Percentiles rank a stretch among this genome's conserved stretches.
phyloP scores from a whole-genome alignment of 2,888 invertebrate genomes.

The Pristionchus arcanus region DNA sequence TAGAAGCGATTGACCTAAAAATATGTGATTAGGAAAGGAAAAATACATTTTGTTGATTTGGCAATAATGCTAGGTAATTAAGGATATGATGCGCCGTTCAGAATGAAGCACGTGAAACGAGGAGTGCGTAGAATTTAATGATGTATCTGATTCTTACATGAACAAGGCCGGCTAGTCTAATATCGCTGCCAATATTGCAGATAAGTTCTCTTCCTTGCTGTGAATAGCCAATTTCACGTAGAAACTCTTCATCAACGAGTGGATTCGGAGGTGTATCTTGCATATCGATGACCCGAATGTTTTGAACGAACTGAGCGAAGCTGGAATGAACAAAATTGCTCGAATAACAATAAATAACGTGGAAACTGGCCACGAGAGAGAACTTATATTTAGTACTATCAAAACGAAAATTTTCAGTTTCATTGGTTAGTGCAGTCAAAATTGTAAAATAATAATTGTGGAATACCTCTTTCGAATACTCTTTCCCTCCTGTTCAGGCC shows the following conservation, averaged over 20 bases:
- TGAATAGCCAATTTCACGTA: neutral
- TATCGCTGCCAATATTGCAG: neutral
- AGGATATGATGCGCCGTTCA: too few species aligned
- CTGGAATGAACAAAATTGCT: neutral
- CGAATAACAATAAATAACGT: too few species aligned
- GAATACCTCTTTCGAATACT: neutral
- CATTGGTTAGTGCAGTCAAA: too few species aligned
- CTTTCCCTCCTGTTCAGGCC: neutral
- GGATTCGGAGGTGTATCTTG: neutral
- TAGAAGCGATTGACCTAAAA: neutral
- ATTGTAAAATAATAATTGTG: too few species aligned
- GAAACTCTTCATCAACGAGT: neutral
- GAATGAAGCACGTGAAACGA: too few species aligned
- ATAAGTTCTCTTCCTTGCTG: neutral
- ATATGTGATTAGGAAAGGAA: neutral
- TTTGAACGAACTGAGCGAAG: neutral
- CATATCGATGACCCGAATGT: neutral
- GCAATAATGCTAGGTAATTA: too few species aligned
- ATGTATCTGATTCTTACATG: neutral
- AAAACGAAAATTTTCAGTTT: too few species aligned
- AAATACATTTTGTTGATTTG: too few species aligned
- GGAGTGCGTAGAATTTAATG: too few species aligned
- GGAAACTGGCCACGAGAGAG: too few species aligned
- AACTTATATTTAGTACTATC: too few species aligned
- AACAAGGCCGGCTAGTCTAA: neutral